Conservation (phyloP, 2,113 vertebrate genomes). For the Odontophorus gujanensis region DNA sequence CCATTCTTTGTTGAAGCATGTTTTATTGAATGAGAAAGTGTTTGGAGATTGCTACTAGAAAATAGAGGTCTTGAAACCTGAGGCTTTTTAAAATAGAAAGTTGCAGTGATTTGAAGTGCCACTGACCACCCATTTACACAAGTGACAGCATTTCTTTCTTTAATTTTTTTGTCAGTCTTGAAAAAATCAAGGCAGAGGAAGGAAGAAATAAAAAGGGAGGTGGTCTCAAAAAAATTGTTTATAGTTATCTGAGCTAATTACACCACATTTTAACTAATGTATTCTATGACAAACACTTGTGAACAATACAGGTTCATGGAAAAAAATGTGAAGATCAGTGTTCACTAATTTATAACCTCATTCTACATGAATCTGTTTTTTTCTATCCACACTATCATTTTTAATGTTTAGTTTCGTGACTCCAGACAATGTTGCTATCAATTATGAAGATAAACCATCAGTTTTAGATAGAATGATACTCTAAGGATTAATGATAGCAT, state of each 20-base stretch:
- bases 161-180: background rate
- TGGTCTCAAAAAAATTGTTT: background rate
- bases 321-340: background rate
- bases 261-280: background rate
- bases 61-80: background rate
- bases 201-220: background rate
- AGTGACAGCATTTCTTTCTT: background rate
- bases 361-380: background rate
- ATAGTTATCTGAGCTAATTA: background rate
- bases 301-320: background rate
- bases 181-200: background rate
- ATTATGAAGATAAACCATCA: background rate
- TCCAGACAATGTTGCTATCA: background rate
- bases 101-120: background rate
- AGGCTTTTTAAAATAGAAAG: background rate
- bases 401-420: background rate
- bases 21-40: slow-evolving; percentile 26
- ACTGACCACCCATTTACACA: background rate
- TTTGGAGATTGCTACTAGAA: slow-evolving; percentile 3
- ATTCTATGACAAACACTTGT: background rate
- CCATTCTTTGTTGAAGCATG: background rate
- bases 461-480: background rate
- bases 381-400: background rate
- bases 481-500: background rate
- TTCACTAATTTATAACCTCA: background rate